phyloP scores from a whole-genome alignment of 1,140 invertebrate genomes.

The Carcinoscorpius rotundicauda region DNA sequence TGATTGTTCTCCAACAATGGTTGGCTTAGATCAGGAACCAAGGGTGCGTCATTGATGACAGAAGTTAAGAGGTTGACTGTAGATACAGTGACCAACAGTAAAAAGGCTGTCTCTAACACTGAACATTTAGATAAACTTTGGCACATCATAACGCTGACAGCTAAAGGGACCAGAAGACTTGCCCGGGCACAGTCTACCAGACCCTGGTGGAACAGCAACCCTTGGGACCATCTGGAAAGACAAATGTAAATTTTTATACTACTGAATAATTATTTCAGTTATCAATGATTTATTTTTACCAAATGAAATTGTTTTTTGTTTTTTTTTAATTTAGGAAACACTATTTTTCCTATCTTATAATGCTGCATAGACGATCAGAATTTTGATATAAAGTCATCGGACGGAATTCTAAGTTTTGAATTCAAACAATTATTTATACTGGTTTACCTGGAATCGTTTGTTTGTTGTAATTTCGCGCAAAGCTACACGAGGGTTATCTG shows the following conservation, averaged over 20 bases:
- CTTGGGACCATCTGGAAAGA: slow-evolving; percentile 56
- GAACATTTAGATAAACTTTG: slow-evolving; percentile 74
- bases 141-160: slow-evolving; percentile 65
- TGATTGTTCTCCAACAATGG: not conserved
- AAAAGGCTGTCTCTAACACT: slow-evolving; percentile 75
- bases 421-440: too few species aligned
- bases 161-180: slow-evolving; percentile 65
- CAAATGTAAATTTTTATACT: not conserved
- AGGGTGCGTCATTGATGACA: slow-evolving; percentile 74
- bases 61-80: slow-evolving; percentile 83
- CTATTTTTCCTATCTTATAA: too few species aligned
- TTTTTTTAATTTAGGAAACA: too few species aligned
- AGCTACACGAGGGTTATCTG: too few species aligned
- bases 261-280: too few species aligned
- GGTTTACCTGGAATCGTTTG: too few species aligned
- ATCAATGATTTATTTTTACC: too few species aligned
- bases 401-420: too few species aligned
- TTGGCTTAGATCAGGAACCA: slow-evolving; percentile 49
- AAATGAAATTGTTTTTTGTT: too few species aligned
- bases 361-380: too few species aligned
- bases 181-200: slow-evolving; percentile 68
- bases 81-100: slow-evolving; percentile 73
- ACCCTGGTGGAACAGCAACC: slow-evolving; percentile 71
- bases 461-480: too few species aligned
- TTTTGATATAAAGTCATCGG: too few species aligned